Evolutionary conservation across 2,888 invertebrate species (phyloP).

Genomic region (Sphaeridia pumilis): DNA sequence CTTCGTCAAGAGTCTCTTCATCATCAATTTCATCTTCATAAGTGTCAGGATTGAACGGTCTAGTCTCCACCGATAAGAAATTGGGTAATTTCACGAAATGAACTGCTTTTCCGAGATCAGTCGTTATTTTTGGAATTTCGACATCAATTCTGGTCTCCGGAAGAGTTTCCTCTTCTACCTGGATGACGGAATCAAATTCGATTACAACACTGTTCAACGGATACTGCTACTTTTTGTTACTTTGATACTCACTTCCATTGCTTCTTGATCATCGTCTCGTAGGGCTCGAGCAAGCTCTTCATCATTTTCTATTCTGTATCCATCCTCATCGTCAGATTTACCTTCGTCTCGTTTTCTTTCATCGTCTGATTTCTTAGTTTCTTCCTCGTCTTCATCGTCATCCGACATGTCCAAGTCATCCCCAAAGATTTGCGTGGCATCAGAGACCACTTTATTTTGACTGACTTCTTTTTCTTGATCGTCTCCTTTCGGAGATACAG

Average conservation of each 20-base stretch:
- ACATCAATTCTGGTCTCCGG: constrained; percentile 94
- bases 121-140: constrained; percentile 88
- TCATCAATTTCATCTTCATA: constrained; percentile 99
- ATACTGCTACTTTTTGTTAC: constrained; percentile 6
- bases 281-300: constrained; percentile 41
- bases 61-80: constrained; percentile 92
- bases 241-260: constrained; percentile 16
- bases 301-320: constrained; percentile 22
- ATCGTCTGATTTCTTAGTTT: constrained; percentile 40
- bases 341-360: constrained; percentile 36
- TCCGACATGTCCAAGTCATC: constrained; percentile 89
- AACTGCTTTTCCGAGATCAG: constrained; percentile 80
- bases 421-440: constrained; percentile 77
- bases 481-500: constrained; percentile 8
- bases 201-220: background rate
- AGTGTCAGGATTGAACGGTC: constrained; percentile 86
- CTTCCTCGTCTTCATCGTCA: constrained; percentile 50
- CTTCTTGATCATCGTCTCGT: constrained; percentile 40
- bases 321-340: background rate
- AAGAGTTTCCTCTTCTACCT: constrained; percentile 55
- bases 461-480: constrained; percentile 20
- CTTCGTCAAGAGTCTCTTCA: constrained; percentile 93
- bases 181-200: background rate
- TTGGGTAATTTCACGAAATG: constrained; percentile 97
- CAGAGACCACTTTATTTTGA: constrained; percentile 41